A percentile compares a stretch with the other conserved stretches of the same genome.
Evolutionary conservation across 1,140 invertebrate species (phyloP).

Genomic region (Drosophila jambulina): DNA sequence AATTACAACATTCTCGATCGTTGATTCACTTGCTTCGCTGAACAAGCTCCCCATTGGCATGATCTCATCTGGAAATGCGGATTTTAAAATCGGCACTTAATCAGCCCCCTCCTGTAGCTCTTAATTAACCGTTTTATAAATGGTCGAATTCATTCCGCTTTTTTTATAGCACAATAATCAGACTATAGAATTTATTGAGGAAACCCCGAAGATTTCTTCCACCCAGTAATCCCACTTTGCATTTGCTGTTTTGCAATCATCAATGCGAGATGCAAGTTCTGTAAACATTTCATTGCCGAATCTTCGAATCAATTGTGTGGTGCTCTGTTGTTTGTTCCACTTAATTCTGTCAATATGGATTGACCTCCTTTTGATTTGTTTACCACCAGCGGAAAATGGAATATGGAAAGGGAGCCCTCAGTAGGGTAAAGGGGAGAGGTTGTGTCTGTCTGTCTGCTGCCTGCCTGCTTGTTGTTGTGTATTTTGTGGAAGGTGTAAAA

Average conservation of each 20-base stretch:
- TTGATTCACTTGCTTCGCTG: slow-evolving; percentile 36
- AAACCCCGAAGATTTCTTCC: neutral
- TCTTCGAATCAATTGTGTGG: neutral
- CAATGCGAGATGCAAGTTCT: slow-evolving; percentile 12
- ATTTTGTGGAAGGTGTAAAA: slow-evolving; percentile 69
- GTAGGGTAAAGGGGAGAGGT: slow-evolving; percentile 5
- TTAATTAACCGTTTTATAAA: slow-evolving; percentile 49
- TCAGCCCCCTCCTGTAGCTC: slow-evolving; percentile 5
- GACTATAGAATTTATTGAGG: slow-evolving; percentile 6
- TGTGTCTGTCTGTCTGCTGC: slow-evolving; percentile 18
- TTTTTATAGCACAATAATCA: slow-evolving; percentile 4
- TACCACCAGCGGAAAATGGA: slow-evolving; percentile 52
- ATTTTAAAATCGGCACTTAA: neutral
- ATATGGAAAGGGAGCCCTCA: neutral
- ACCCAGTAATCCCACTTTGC: slow-evolving; percentile 10
- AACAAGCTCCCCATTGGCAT: slow-evolving; percentile 3
- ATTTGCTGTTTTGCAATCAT: slow-evolving; percentile 39
- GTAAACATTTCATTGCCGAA: slow-evolving; percentile 30
- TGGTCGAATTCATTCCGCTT: slow-evolving; percentile 43
- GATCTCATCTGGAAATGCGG: slow-evolving; percentile 21
- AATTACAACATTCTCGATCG: slow-evolving; percentile 23
- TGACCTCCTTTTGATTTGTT: slow-evolving; percentile 71
- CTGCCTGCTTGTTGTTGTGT: slow-evolving; percentile 15
- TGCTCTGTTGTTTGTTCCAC: slow-evolving; percentile 17
- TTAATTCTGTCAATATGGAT: slow-evolving; percentile 63